phyloP scores from a whole-genome alignment of 2,113 vertebrate species.

The Orthonyx spaldingii region DNA sequence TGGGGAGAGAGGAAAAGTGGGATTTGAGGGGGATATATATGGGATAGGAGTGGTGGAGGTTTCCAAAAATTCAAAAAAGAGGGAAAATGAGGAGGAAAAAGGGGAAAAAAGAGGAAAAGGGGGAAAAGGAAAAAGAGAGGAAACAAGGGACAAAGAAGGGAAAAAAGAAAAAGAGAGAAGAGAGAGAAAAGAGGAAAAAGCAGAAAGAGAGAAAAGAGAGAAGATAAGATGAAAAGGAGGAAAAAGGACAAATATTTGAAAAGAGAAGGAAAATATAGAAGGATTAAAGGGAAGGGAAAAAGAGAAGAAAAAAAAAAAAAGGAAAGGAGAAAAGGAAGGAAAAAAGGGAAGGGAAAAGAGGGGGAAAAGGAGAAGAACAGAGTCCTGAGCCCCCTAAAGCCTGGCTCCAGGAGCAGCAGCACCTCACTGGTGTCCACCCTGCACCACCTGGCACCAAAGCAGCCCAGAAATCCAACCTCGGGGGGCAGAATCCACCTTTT shows the following conservation, averaged over 20 bases:
- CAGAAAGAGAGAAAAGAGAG: background rate
- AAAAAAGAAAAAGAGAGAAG: rapidly evolving
- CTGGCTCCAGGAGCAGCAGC: background rate
- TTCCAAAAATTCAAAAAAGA: background rate
- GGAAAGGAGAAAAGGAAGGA: rapidly evolving
- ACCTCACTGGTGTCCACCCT: background rate
- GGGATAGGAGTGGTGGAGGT: background rate
- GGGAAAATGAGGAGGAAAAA: too few species aligned
- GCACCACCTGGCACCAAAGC: rapidly evolving
- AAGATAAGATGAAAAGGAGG: too few species aligned
- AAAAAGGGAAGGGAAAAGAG: background rate
- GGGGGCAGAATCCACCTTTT: background rate
- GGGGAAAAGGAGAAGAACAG: background rate
- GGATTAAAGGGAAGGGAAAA: background rate
- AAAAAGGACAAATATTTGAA: background rate
- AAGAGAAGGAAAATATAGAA: background rate
- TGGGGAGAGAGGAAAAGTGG: background rate
- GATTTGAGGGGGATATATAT: background rate
- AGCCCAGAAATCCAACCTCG: background rate
- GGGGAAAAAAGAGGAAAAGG: rapidly evolving
- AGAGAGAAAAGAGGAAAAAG: background rate
- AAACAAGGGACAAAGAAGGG: background rate
- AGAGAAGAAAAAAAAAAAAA: background rate
- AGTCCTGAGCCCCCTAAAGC: rapidly evolving
- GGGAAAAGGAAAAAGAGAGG: background rate